Evolutionary conservation across 2,113 vertebrate genomes (phyloP).

Genomic region (Rostratula benghalensis): DNA sequence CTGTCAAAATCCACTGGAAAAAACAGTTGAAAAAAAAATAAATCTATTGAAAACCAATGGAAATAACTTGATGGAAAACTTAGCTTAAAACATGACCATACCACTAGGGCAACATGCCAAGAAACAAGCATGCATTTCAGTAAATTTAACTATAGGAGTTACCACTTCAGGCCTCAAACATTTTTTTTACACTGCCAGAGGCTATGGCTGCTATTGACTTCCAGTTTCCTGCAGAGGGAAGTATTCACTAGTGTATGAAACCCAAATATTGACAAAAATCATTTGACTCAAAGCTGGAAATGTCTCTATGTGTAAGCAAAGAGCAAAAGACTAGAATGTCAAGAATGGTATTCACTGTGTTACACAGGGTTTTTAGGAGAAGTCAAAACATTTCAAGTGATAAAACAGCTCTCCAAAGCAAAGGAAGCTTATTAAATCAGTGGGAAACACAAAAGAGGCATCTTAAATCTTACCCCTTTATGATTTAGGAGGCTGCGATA

Average conservation of each 20-base stretch:
- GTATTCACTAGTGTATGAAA: slow-evolving; percentile 7
- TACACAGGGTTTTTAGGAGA: neutral
- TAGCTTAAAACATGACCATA: neutral
- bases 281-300: neutral
- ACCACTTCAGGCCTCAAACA: neutral
- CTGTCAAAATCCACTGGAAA: neutral
- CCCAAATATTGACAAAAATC: neutral
- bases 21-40: neutral
- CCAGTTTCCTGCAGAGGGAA: slow-evolving; percentile 59
- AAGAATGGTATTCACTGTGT: neutral
- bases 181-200: neutral
- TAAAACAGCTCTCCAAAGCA: neutral
- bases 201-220: neutral
- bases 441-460: neutral
- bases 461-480: neutral
- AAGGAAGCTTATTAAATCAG: neutral
- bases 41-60: neutral
- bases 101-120: neutral
- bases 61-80: neutral
- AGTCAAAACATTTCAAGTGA: neutral
- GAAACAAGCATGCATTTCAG: neutral
- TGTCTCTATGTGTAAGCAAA: neutral
- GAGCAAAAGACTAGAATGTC: neutral
- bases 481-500: neutral
- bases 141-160: neutral